These are phyloP conservation scores for Rissa tridactyla DNA, from an alignment of 2,113 vertebrate species.

Conservation along the genomic window DNA sequence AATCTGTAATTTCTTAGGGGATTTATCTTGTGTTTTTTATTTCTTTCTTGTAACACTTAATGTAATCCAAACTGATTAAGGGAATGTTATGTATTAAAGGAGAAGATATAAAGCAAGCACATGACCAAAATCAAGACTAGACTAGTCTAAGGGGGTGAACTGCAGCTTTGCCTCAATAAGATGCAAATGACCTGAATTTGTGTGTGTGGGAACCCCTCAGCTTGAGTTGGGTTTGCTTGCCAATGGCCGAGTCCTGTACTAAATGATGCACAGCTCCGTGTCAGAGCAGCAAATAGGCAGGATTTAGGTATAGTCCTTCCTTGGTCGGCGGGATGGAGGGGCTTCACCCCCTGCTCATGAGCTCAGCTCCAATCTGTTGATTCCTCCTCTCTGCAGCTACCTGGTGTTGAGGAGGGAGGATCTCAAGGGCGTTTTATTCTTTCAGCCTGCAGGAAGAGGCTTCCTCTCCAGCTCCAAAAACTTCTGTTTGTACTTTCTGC, in stretches of 20 bases:
- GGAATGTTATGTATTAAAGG: background rate
- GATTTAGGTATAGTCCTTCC: background rate
- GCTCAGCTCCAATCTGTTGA: rapidly evolving
- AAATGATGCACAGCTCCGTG: rapidly evolving
- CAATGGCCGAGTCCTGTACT: background rate
- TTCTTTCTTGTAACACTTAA: conserved; percentile 5
- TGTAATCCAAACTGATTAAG: conserved; percentile 8
- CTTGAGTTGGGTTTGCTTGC: background rate
- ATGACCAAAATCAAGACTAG: background rate
- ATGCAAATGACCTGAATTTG: background rate
- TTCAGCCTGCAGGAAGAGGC: background rate
- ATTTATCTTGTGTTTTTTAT: background rate
- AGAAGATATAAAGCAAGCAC: background rate
- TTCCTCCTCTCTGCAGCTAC: background rate
- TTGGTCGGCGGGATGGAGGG: background rate
- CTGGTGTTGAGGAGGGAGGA: background rate
- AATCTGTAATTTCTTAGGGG: background rate
- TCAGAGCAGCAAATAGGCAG: background rate
- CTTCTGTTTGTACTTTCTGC: background rate
- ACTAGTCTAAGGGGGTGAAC: background rate
- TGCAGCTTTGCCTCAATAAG: background rate
- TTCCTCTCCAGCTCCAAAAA: background rate
- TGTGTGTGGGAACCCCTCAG: rapidly evolving
- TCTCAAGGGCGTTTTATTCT: background rate
- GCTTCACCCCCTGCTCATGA: background rate